Evolutionary conservation across 2,888 invertebrate species (phyloP).

Genomic region (Priocnemis perturbator): DNA sequence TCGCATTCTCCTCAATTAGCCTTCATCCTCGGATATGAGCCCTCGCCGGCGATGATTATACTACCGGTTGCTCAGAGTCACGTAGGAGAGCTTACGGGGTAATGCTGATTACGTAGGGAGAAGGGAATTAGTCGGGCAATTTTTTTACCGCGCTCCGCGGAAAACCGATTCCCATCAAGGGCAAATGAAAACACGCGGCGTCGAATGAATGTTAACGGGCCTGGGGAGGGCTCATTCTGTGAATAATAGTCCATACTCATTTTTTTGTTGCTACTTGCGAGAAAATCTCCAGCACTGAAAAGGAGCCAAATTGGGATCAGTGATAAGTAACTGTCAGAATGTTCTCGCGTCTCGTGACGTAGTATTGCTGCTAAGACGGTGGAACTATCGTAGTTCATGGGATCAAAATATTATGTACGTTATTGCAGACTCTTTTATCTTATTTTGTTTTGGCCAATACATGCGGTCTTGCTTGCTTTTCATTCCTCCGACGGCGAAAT

Average conservation of each 20-base stretch:
- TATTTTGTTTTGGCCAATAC: too few relatives aligned
- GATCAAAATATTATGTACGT: not conserved
- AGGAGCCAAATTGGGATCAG: too few relatives aligned
- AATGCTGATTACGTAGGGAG: constrained; percentile 26
- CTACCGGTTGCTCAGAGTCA: constrained; percentile 16
- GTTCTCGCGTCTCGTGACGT: too few relatives aligned
- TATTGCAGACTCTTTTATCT: too few relatives aligned
- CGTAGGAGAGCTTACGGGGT: constrained; percentile 7
- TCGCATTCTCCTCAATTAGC: constrained; percentile 37
- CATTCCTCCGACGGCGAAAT: too few relatives aligned
- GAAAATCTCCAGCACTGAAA: too few relatives aligned
- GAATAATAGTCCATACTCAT: not conserved
- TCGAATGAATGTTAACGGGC: not conserved
- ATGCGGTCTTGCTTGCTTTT: too few relatives aligned
- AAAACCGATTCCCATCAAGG: not conserved
- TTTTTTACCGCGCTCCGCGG: not conserved
- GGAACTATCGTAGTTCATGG: not conserved
- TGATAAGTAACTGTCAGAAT: too few relatives aligned
- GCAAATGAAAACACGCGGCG: constrained; percentile 5
- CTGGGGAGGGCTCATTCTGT: too few relatives aligned
- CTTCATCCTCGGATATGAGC: constrained; percentile 36
- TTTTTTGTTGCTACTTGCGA: too few relatives aligned
- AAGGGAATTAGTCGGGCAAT: constrained; percentile 22
- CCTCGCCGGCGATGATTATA: not conserved
- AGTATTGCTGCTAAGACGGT: too few relatives aligned